Conservation (phyloP, 92 coral and sea anemone species). For the Heliopora coerulea region DNA sequence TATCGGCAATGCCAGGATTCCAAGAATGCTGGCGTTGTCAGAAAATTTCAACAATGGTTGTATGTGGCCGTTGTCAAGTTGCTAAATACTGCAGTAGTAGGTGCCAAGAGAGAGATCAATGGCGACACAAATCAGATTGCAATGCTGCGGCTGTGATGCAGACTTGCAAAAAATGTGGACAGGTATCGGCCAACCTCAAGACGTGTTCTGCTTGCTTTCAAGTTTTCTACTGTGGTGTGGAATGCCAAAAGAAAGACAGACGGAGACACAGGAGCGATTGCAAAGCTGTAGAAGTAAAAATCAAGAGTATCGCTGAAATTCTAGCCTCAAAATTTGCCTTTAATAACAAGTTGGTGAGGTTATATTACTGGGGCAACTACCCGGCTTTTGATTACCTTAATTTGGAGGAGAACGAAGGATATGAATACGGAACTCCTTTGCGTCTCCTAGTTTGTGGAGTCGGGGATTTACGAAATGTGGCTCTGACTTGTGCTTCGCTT, state of each 20-base stretch:
- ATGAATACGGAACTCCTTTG: slow-evolving; percentile 44
- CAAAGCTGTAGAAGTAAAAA: slow-evolving; percentile 5
- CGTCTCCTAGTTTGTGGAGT: slow-evolving; percentile 68
- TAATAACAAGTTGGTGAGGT: background rate
- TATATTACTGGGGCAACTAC: slow-evolving; percentile 29
- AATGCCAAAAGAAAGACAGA: slow-evolving; percentile 57
- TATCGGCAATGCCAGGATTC: slow-evolving; percentile 43
- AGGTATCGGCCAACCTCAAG: slow-evolving; percentile 26
- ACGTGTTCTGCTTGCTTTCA: slow-evolving; percentile 55
- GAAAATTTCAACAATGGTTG: slow-evolving; percentile 16
- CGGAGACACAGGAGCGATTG: slow-evolving; percentile 50
- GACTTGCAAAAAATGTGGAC: slow-evolving; percentile 48
- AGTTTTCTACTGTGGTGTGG: slow-evolving; percentile 55
- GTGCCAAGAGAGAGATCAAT: slow-evolving; percentile 59
- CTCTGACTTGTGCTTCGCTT: slow-evolving; percentile 50
- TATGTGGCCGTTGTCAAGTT: slow-evolving; percentile 50
- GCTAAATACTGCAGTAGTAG: slow-evolving; percentile 60
- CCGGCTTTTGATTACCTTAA: slow-evolving; percentile 74
- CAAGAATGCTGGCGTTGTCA: slow-evolving; percentile 60
- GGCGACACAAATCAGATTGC: slow-evolving; percentile 63
- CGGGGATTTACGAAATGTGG: slow-evolving; percentile 70
- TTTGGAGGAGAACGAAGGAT: slow-evolving; percentile 70
- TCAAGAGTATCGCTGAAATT: background rate
- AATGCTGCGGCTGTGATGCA: slow-evolving; percentile 37
- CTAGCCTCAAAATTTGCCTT: background rate